Evolutionary conservation across 2,888 invertebrate genomes (phyloP), one percentile per base, ranked within the genome.

Genomic region (Allophyes oxyacanthae): DNA sequence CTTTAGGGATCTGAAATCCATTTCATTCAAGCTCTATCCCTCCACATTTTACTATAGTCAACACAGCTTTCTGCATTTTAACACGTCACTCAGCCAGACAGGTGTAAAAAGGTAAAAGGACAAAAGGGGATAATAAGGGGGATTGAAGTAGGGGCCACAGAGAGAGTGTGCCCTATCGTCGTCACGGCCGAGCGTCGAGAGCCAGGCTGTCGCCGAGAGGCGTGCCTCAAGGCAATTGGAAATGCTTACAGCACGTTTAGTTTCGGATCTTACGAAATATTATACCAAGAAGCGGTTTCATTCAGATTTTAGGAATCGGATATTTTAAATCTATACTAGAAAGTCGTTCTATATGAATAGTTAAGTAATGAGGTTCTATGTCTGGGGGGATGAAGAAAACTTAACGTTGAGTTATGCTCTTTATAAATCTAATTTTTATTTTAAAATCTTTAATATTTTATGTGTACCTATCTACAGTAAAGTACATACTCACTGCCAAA

Each of bases 121-220:
- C 86, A 87, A 88, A 88, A 84, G 87, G 64, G 83, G 81, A 83
- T 86, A 85, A 85, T 84, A 86, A 87, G 80, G 78, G 77, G 79
- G 78, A 78, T 79, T 82, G 79, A 84, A 80, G 82, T 77, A 75
- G 65, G 57, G 77, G 80, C 78, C 81, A 79, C 84, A 83, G 80
- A 87, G 85, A 79, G 79, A 84, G 82, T 88, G 88, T 88, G 88
- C 88, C 83, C 83, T 88, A 88, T 88, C 88, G 80, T 78, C 75
- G 72, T 64, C 70, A 74, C 71, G 75, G 66, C 68, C 72, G 69
- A 9, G 63, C 56, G 67, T 79, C 70, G 71, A 87, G 87, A 65
- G 78, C 66, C 58, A 70, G 75, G 58, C 62, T 44, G 62, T 48
- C 61, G 66, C 62, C 74, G 57, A 74, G 76, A 60, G 64, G 41